These are phyloP conservation scores for Circaetus cinerascens DNA, from an alignment of 2,113 vertebrate species.

Conservation along the genomic window DNA sequence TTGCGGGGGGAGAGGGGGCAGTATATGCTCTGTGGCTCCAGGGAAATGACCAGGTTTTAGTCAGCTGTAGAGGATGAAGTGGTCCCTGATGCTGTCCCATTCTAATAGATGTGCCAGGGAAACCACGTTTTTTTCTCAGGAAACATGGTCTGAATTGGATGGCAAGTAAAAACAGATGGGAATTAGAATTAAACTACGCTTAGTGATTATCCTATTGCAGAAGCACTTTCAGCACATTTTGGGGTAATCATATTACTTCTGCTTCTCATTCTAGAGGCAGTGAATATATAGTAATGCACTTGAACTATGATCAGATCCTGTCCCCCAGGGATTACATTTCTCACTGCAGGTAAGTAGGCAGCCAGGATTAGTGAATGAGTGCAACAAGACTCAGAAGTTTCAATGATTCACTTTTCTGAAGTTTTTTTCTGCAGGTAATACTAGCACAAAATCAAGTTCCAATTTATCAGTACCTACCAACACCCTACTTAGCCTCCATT, in stretches of 20 bases:
- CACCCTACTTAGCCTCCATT: not conserved
- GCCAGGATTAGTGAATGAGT: not conserved
- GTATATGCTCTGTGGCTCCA: not conserved
- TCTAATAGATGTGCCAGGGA: not conserved
- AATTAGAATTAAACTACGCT: not conserved
- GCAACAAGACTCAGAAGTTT: not conserved
- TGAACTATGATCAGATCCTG: not conserved
- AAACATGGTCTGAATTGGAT: not conserved
- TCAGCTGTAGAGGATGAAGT: not conserved
- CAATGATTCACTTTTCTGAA: not conserved
- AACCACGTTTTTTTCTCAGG: not conserved
- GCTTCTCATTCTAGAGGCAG: not conserved
- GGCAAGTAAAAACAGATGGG: not conserved
- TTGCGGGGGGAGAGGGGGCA: accelerated
- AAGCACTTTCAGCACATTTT: not conserved
- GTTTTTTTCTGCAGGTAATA: not conserved
- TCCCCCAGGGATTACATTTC: not conserved
- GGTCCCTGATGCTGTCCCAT: not conserved
- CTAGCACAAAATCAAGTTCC: not conserved
- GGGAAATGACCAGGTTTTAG: not conserved
- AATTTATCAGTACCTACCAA: not conserved
- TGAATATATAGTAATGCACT: not conserved
- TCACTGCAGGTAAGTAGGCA: not conserved
- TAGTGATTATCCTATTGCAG: not conserved
- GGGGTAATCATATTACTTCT: not conserved